Base-by-base conservation (phyloP, 64 coral and sea anemone species). In the Pachyseris speciosa region DNA sequence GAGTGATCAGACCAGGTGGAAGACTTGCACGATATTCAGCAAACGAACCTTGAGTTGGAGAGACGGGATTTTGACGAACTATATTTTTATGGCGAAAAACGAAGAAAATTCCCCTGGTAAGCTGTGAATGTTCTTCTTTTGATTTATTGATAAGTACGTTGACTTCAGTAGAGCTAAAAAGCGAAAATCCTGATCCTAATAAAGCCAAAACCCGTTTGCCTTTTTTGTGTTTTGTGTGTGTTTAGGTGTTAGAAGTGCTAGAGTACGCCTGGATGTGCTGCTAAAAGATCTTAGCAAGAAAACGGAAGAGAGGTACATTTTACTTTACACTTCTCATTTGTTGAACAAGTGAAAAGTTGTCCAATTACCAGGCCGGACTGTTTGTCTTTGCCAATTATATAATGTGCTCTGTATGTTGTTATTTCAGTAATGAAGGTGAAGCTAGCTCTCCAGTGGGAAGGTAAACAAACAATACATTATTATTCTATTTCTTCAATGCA, bases 231-330 rank as follows among this genome's bases (percentile, higher is more conserved):
- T 27, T 26, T 15, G 3, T 31, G 9, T 69, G 13, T 16, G 13
- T 80, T 19, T 15, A 81, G 77, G 77, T 22, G 51, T 81, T 17
- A 81, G 10, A 81, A 81, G 77, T 63, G 89, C 89, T 7, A 51
- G 89, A 11, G 83, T 73, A 22, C 83, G 70, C 33, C 78, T 92
- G 31, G 89, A 92, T 55, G 89, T 52, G 24, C 71, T 92, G 17
- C 36, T 92, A 28, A 92, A 85, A 70, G 89, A 92, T 84, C 89
- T 92, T 25, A 83, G 49, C 16, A 83, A 84, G 40, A 92, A 75
- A 71, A 83, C 64, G 6, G 89, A 92, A 73, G 89, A 92, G 43
- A 92, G 89, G 89, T 92, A 53, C 25, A 55, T 69, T 4, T 70
- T 15, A 24, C 5, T 22, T 33, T 37, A n/a, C n/a, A n/a, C 16